phyloP scores from a whole-genome alignment of 1,140 invertebrate genomes.

The Zaprionus tsacasi region DNA sequence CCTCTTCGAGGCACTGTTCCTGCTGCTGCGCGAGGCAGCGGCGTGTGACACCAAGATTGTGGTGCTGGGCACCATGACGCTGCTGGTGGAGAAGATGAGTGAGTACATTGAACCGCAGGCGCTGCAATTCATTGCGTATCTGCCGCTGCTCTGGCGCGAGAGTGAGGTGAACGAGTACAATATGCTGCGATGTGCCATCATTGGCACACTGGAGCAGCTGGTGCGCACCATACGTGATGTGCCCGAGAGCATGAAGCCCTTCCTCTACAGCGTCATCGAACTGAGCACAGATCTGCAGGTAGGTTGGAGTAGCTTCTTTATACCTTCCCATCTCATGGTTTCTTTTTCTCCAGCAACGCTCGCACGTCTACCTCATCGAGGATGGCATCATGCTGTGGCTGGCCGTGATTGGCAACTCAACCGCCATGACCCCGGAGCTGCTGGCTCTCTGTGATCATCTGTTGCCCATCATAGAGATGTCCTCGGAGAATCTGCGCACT shows the following conservation, averaged over 20 bases:
- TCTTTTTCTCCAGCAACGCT: conserved; percentile 86
- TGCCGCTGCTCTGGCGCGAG: conserved; percentile 94
- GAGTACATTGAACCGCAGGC: conserved; percentile 88
- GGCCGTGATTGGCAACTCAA: conserved; percentile 91
- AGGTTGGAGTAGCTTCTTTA: background rate
- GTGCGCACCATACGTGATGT: conserved; percentile 88
- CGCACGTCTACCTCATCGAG: conserved; percentile 95
- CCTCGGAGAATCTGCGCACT: conserved; percentile 91
- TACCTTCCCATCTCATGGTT: background rate
- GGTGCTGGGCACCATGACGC: conserved; percentile 94
- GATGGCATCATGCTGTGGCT: conserved; percentile 96
- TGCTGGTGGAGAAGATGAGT: conserved; percentile 94
- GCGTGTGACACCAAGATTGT: conserved; percentile 98
- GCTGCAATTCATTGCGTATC: conserved; percentile 90
- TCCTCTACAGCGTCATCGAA: conserved; percentile 91
- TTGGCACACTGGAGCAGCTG: conserved; percentile 89
- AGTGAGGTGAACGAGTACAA: conserved; percentile 93
- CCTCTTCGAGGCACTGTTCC: conserved; percentile 91
- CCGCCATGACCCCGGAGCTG: conserved; percentile 87
- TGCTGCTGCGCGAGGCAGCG: conserved; percentile 92
- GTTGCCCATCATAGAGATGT: conserved; percentile 90
- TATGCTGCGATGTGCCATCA: conserved; percentile 96
- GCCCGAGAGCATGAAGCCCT: conserved; percentile 87
- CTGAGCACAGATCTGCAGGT: conserved; percentile 91
- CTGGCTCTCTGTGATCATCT: conserved; percentile 92